Conservation (phyloP, 2,888 invertebrate genomes). For the Drosophila cracens region DNA sequence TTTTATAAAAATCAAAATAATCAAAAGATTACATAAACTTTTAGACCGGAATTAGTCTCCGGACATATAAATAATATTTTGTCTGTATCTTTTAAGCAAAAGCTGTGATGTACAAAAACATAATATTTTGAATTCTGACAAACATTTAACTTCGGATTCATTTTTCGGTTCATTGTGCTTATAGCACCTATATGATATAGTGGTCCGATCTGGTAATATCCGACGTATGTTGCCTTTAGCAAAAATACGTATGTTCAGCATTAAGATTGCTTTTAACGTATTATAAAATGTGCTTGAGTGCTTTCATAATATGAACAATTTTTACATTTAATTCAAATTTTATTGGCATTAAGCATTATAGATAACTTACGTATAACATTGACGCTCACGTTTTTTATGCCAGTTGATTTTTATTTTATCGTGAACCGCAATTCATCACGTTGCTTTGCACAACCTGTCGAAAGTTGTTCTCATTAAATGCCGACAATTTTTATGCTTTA, state of each 20-base stretch:
- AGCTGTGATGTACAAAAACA: background rate
- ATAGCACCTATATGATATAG: background rate
- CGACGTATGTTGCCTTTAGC: background rate
- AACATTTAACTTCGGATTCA: background rate
- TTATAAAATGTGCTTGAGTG: background rate
- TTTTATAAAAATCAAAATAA: background rate
- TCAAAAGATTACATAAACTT: background rate
- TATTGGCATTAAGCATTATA: background rate
- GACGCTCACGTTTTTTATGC: slow-evolving; percentile 7
- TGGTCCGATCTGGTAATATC: background rate
- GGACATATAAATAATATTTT: background rate
- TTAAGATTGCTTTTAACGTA: background rate
- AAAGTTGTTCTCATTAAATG: slow-evolving; percentile 54
- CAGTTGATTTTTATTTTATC: background rate
- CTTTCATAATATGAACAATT: background rate
- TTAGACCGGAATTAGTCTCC: background rate
- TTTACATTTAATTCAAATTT: background rate
- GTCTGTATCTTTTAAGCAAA: background rate
- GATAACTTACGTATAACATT: background rate
- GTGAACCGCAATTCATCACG: slow-evolving; percentile 46
- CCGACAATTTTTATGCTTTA: slow-evolving; percentile 52
- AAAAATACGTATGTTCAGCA: background rate
- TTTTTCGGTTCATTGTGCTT: background rate
- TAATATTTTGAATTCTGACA: too few species aligned
- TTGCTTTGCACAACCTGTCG: slow-evolving; percentile 26